A percentile compares a stretch with the other conserved stretches of the same genome.
Conservation (phyloP, 2,888 invertebrate genomes). For the Ligdia adustata region DNA sequence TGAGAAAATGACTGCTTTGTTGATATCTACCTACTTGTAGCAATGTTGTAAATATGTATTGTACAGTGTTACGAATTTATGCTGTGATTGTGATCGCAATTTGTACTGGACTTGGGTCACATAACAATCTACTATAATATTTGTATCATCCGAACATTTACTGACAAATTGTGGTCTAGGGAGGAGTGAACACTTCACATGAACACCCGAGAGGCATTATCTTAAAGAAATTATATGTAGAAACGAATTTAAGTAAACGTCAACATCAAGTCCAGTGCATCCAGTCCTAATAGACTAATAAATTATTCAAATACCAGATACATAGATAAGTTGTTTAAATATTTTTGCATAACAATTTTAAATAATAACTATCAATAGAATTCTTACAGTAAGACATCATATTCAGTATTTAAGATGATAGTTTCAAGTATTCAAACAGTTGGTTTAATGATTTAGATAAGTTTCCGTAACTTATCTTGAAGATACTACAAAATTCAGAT, state of each 20-base stretch:
- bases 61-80: constrained; percentile 73
- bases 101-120: constrained; percentile 43
- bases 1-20: constrained; percentile 59
- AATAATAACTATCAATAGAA: constrained; percentile 1
- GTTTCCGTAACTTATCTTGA: no score
- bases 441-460: no score
- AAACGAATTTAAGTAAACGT: no score
- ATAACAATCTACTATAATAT: no score
- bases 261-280: constrained; percentile 18
- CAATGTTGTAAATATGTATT: constrained; percentile 67
- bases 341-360: constrained; percentile 12
- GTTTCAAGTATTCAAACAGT: constrained; percentile 1
- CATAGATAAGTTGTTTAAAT: constrained; percentile 15
- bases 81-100: constrained; percentile 51
- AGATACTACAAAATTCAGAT: no score
- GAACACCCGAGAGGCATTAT: no score
- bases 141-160: no score
- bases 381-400: constrained; percentile 11
- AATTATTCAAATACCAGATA: constrained; percentile 12
- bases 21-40: no score
- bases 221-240: no score
- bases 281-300: constrained; percentile 18
- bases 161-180: no score
- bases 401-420: neutral
- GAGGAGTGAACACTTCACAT: no score